phyloP scores from a whole-genome alignment of 2,113 vertebrate genomes.

The Anguilla japonica region DNA sequence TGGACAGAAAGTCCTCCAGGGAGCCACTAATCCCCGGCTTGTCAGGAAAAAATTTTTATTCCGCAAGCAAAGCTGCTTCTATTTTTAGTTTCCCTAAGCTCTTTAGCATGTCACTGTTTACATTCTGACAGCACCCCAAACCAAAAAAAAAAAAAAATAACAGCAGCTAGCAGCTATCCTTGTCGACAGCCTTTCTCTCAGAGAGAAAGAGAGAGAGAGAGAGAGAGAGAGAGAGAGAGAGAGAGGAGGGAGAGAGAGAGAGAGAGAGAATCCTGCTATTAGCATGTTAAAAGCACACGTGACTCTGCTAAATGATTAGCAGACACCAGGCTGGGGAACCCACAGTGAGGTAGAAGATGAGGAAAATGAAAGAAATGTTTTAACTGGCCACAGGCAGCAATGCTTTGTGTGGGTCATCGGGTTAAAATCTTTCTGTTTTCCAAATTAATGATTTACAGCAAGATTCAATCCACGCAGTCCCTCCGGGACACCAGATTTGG shows the following conservation, averaged over 20 bases:
- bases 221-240: too few species aligned
- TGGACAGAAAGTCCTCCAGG: conserved; percentile 69
- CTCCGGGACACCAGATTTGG: not conserved
- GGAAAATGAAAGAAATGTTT: not conserved
- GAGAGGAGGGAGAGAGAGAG: not conserved
- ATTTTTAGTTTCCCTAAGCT: conserved; percentile 67
- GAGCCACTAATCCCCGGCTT: conserved; percentile 68
- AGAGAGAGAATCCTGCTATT: not conserved
- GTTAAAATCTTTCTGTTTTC: conserved; percentile 11
- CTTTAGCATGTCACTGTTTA: conserved; percentile 63
- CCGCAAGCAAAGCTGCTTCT: conserved; percentile 65
- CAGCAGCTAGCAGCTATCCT: conserved; percentile 45
- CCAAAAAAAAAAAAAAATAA: conserved; percentile 23
- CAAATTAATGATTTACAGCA: conserved; percentile 6
- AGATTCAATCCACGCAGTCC: conserved; percentile 2
- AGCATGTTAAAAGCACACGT: not conserved
- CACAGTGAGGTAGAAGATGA: not conserved
- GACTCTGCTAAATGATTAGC: not conserved
- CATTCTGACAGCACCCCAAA: conserved; percentile 53
- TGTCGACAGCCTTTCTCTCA: conserved; percentile 33
- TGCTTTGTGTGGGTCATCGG: not conserved
- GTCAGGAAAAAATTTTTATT: conserved; percentile 62
- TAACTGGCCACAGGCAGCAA: not conserved
- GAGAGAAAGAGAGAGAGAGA: not conserved
- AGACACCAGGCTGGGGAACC: not conserved